Evolutionary conservation across 2,113 vertebrate species (phyloP).

Genomic region (Uropsilus gracilis): DNA sequence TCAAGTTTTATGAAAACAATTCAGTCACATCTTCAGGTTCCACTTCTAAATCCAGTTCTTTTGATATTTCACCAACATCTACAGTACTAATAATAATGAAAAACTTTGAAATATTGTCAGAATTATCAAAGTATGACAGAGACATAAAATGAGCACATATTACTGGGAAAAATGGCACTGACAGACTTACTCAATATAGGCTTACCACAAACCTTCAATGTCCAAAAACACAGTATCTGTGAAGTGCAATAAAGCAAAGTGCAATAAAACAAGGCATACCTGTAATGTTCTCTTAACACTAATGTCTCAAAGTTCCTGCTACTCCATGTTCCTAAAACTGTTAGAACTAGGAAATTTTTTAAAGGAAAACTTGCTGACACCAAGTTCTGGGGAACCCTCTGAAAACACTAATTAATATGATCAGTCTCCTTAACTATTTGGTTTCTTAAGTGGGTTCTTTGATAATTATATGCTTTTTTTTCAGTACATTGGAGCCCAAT

Average conservation of each 20-base stretch:
- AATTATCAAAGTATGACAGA: background rate
- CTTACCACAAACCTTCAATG: background rate
- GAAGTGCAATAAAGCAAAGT: background rate
- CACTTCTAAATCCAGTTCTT: background rate
- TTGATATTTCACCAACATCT: background rate
- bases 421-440: background rate
- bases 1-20: background rate
- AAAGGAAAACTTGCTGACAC: background rate
- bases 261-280: too few species aligned
- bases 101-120: background rate
- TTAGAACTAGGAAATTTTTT: background rate
- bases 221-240: background rate
- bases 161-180: background rate
- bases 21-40: background rate
- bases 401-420: background rate
- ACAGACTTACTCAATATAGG: background rate
- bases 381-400: background rate
- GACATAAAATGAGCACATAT: background rate
- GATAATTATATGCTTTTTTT: background rate
- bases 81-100: background rate
- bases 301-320: background rate
- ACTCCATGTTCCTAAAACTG: background rate
- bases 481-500: background rate
- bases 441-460: background rate
- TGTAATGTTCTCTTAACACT: background rate